Base-by-base conservation (phyloP, 2,888 invertebrate genomes). In the Drosophila algonquin region DNA sequence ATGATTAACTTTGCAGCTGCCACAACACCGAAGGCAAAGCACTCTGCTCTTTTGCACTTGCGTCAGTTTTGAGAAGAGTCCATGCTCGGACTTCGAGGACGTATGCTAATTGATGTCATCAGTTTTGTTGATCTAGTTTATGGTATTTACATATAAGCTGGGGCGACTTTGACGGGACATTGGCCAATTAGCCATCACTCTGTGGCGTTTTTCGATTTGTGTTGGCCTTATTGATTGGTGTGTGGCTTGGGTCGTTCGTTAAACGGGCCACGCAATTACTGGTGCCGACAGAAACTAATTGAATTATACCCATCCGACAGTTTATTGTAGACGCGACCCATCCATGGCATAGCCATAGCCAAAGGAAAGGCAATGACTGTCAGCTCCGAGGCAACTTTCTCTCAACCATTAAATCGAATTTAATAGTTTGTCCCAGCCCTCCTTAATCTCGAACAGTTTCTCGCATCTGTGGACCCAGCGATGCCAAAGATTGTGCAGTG, bases 1-100 rank as follows among this genome's bases (percentile, higher is more conserved):
- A 73, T 76, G 77, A 76, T 76, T 76, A 76, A 62, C 64, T 61
- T 53, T 58, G 62, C 50, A 62, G 55, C 74, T 18, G 35, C 18
- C 51, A 53, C 40, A 46, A 60, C 44, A 21, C 46, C 61, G 27
- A 52, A 35, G n/a, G 27, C 51, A 16, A 53, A n/a, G 30, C 35
- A 44, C 50, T 60, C 14, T 47, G 4, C 24, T 24, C 24, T 55
- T 60, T 10, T 47, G 4, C 24, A 5, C 24, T 55, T 72, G 45
- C 16, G 30, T 18, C 40, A 16, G 21, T 35, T 27, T n/a, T 14
- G 35, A 48, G 24, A 32, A 44, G 32, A 53, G n/a, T 56, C 55
- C 10, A 24, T 50, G 30, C 45, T 3, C 12, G 44, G 16, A 6
- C 16, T 53, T 18, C 53, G 45, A 44, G 18, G 35, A 44, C 57